Percentiles rank a stretch among this genome's conserved stretches.
Conservation (phyloP, 2,113 vertebrate genomes). For the Hydrolagus affinis region DNA sequence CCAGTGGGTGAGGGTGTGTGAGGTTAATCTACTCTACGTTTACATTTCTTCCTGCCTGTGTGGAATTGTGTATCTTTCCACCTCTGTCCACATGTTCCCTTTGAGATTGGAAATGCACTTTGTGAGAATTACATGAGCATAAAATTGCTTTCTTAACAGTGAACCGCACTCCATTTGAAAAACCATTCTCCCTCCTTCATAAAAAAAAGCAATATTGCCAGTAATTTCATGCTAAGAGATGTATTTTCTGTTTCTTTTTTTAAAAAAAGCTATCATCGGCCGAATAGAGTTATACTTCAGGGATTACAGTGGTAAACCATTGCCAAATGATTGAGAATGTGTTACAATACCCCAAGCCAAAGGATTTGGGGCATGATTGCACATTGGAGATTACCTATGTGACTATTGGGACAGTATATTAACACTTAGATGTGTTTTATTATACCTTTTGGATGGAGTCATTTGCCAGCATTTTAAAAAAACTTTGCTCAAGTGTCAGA, state of each 20-base stretch:
- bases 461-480: background rate
- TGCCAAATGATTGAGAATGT: constrained; percentile 2
- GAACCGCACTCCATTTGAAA: background rate
- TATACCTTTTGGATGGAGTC: background rate
- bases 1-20: too few relatives aligned
- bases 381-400: background rate
- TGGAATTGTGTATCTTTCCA: too few relatives aligned
- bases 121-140: background rate
- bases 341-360: background rate
- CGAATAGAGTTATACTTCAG: background rate
- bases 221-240: background rate
- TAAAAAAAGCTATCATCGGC: background rate
- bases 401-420: background rate
- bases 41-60: too few relatives aligned
- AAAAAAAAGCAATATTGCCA: constrained; percentile 4
- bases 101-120: background rate
- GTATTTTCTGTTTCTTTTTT: background rate
- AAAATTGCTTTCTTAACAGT: background rate
- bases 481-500: background rate
- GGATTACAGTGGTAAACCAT: background rate
- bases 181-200: background rate
- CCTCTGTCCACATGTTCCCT: background rate
- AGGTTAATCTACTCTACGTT: too few relatives aligned
- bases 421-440: background rate
- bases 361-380: background rate